These are phyloP conservation scores for Peribatodes rhomboidaria DNA, from an alignment of 2,888 invertebrate genomes.

Conservation along the genomic window DNA sequence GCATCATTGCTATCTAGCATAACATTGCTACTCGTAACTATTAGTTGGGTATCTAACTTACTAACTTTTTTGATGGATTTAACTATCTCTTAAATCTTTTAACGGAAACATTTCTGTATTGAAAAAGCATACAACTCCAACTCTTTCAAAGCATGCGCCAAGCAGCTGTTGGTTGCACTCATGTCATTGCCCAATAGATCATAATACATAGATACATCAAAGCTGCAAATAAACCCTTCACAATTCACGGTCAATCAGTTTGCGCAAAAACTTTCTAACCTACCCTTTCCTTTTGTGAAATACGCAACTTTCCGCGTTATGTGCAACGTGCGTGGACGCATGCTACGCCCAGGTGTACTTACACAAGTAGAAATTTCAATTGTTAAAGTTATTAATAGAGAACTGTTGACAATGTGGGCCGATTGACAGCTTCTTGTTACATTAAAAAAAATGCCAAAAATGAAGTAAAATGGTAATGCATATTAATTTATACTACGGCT, in stretches of 20 bases:
- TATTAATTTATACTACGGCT: no score
- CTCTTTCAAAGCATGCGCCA: constrained; percentile 6
- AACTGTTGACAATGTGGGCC: no score
- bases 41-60: no score
- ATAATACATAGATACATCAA: constrained; percentile 11
- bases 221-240: constrained; percentile 32
- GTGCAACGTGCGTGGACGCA: constrained; percentile 18
- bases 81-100: neutral
- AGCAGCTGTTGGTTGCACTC: constrained; percentile 10
- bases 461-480: no score
- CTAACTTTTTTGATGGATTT: no score
- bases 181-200: constrained; percentile 28
- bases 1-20: no score
- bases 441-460: no score
- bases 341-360: constrained; percentile 19
- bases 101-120: neutral
- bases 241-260: constrained; percentile 26
- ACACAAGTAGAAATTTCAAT: no score
- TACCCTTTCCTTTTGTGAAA: constrained; percentile 37
- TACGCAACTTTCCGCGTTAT: constrained; percentile 21
- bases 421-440: no score
- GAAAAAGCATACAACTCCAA: neutral
- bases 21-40: no score
- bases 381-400: no score
- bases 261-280: constrained; percentile 35